A percentile compares a stretch with the other conserved stretches of the same genome.
Evolutionary conservation across 2,797 vertebrate genomes (phyloP).

Genomic region (Hippocampus kuda): DNA sequence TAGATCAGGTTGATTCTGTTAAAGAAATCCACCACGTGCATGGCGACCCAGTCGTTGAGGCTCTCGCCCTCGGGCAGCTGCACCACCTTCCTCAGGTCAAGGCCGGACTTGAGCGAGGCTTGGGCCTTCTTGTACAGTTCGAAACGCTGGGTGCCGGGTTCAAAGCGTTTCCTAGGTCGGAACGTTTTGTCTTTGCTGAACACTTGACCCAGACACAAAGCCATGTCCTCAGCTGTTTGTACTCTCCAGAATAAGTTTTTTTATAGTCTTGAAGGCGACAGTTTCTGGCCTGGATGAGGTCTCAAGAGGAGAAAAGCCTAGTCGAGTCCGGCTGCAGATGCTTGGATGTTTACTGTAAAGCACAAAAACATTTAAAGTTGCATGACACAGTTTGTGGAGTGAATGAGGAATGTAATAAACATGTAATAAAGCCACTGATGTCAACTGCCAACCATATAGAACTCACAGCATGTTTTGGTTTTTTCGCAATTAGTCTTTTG

Average conservation of each 20-base stretch:
- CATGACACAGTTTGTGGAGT: too few species aligned
- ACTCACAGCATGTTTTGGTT: too few species aligned
- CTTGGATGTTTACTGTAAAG: constrained; percentile 31
- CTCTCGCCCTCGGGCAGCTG: constrained; percentile 86
- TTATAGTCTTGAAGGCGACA: constrained; percentile 22
- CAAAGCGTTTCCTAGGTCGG: constrained; percentile 87
- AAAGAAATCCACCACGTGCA: constrained; percentile 98
- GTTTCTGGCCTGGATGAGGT: constrained; percentile 24
- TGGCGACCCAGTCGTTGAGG: constrained; percentile 93
- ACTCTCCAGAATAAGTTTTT: background rate
- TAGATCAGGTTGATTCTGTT: constrained; percentile 99
- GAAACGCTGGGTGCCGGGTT: constrained; percentile 93
- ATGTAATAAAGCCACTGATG: too few species aligned
- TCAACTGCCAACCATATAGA: too few species aligned
- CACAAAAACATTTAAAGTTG: background rate
- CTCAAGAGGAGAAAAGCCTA: constrained; percentile 16
- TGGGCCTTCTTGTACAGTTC: constrained; percentile 98
- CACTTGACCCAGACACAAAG: constrained; percentile 91
- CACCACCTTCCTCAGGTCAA: constrained; percentile 90
- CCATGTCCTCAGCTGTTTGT: constrained; percentile 66
- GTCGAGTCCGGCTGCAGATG: constrained; percentile 10
- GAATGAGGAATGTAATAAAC: too few species aligned
- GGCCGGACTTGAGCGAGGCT: constrained; percentile 91
- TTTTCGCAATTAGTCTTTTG: too few species aligned
- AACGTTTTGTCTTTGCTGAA: constrained; percentile 99